phyloP scores from a whole-genome alignment of 2,113 vertebrate species.

The Dipodomys stephensi region DNA sequence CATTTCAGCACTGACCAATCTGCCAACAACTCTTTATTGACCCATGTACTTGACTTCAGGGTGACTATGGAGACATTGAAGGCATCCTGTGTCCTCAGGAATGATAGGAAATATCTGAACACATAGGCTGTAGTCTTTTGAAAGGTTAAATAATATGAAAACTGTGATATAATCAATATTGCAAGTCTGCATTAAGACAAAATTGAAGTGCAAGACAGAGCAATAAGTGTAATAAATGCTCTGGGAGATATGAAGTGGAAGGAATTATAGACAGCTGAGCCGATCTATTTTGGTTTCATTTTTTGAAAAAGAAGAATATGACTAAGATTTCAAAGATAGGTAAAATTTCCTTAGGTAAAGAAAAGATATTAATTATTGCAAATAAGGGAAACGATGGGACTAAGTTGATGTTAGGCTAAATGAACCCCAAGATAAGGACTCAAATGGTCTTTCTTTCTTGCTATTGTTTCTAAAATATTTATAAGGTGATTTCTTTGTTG shows the following conservation, averaged over 20 bases:
- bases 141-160: conserved; percentile 77
- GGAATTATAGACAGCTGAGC: background rate
- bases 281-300: conserved; percentile 39
- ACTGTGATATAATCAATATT: conserved; percentile 68
- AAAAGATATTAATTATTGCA: background rate
- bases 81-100: background rate
- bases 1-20: conserved; percentile 47
- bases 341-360: background rate
- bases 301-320: conserved; percentile 25
- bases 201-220: conserved; percentile 73
- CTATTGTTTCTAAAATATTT: too few species aligned
- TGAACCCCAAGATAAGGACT: too few species aligned
- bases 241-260: conserved; percentile 54
- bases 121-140: conserved; percentile 55
- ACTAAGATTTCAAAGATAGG: conserved; percentile 21
- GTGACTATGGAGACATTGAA: conserved; percentile 12
- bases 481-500: too few species aligned
- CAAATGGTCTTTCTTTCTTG: too few species aligned
- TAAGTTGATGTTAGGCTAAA: too few species aligned
- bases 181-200: conserved; percentile 65
- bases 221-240: conserved; percentile 68
- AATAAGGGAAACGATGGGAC: too few species aligned
- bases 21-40: conserved; percentile 46
- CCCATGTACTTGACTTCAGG: background rate
- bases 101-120: conserved; percentile 62